Base-by-base conservation (phyloP, 2,797 vertebrate genomes). In the Sebastes alutus region DNA sequence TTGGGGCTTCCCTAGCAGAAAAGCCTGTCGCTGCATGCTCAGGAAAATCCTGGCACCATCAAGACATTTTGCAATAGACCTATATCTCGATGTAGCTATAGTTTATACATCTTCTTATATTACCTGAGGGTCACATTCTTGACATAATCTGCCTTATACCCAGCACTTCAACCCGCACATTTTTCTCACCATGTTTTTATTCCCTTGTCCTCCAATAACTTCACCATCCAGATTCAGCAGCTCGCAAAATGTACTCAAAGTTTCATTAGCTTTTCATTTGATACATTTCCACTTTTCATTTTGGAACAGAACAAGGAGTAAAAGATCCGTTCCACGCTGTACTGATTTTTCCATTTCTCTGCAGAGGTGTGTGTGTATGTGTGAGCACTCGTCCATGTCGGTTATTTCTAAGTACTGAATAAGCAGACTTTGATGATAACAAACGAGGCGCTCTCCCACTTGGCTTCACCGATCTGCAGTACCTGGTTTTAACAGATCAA, bases 381-480 rank as follows among this genome's bases (percentile, higher is more conserved):
- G 33, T 61, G 61, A 64, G 62, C 78, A 56, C 65, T 83, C 77
- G 60, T 79, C 78, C 52, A 14, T 72, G 46, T 68, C 32, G 13
- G 30, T 77, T 82, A 60, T 83, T 72, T 87, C 73, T 61, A 78
- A 90, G 78, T 13, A 60, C 22, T 77, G 66, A 70, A 79, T 82
- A 82, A 87, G 85, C 85, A 77, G 81, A 84, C 78, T 86, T 90
- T 87, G 83, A 92, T 85, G 70, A 84, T 83, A 85, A 84, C 68
- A 86, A 88, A 84, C 13, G 23, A 82, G 61, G 55, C 55, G 6
- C 33, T 87, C 73, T 61, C 59, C 67, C 68, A 81, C 84, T 82
- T 87, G 77, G 70, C 75, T 80, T 83, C n/a, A 77, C 82, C 72
- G 46, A 13, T 78, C 56, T 75, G 75, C 62, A 68, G 74, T 77